phyloP scores from a whole-genome alignment of 2,888 invertebrate genomes.

The Thera obeliscata region DNA sequence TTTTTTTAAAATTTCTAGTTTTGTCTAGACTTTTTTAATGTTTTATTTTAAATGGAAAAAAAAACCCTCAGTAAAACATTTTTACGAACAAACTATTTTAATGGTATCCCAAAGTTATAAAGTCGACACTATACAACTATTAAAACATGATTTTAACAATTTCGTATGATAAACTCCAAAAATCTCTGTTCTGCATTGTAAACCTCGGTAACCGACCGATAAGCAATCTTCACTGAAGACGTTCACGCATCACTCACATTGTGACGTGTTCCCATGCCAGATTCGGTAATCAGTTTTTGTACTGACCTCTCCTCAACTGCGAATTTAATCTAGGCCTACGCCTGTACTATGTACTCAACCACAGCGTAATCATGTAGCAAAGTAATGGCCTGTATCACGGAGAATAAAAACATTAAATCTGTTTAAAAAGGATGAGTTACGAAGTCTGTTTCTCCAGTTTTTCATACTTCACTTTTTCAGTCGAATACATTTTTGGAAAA shows the following conservation, averaged over 20 bases:
- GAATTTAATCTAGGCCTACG: constrained; percentile 2
- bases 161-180: neutral
- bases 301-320: constrained; percentile 1
- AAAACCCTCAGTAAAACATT: too few species aligned
- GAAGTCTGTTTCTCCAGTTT: too few species aligned
- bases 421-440: too few species aligned
- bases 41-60: too few species aligned
- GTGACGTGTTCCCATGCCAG: constrained; percentile 12
- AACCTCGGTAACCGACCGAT: constrained; percentile 39
- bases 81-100: too few species aligned
- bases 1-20: too few species aligned
- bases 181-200: neutral
- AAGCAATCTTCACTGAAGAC: constrained; percentile 37
- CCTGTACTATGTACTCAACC: neutral
- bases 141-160: too few species aligned
- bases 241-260: constrained; percentile 19
- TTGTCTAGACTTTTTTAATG: too few species aligned
- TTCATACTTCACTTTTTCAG: neutral
- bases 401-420: neutral
- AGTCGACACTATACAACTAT: too few species aligned
- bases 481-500: neutral
- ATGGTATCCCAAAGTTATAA: too few species aligned
- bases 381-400: neutral
- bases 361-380: neutral
- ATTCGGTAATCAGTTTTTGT: constrained; percentile 6